phyloP scores from a whole-genome alignment of 2,797 vertebrate genomes.

The Rhabdomys pumilio region DNA sequence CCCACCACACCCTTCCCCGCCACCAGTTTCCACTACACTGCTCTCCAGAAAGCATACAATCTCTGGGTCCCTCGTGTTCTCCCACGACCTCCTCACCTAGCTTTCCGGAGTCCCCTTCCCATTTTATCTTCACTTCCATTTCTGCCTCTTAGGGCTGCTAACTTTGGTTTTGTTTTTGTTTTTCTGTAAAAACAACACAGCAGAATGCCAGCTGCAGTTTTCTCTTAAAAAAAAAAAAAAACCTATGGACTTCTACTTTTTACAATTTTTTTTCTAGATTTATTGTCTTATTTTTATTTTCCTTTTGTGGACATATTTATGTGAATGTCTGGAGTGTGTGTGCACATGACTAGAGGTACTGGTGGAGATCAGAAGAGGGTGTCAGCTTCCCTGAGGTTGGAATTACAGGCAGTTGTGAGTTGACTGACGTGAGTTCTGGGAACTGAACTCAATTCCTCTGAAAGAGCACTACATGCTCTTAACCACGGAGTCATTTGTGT shows the following conservation, averaged over 20 bases:
- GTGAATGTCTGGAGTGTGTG: background rate
- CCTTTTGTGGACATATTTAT: background rate
- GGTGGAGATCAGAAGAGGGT: background rate
- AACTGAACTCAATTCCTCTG: background rate
- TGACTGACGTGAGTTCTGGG: background rate
- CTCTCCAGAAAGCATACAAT: background rate
- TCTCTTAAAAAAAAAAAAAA: background rate
- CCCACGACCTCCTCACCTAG: background rate
- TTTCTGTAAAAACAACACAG: background rate
- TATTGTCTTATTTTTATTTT: background rate
- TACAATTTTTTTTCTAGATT: background rate
- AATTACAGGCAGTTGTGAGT: background rate
- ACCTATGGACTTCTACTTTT: background rate
- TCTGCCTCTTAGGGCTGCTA: background rate
- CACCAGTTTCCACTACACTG: background rate
- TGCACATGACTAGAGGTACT: background rate
- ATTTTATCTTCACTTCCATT: background rate
- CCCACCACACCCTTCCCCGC: background rate
- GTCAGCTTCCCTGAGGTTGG: background rate
- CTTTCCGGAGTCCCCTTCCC: background rate
- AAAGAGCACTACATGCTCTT: background rate
- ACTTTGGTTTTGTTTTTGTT: background rate
- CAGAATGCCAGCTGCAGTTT: constrained; percentile 43
- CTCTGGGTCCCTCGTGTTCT: background rate
- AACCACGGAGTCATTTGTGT: background rate